Conservation (phyloP, 2,113 vertebrate genomes). For the Progne subis region DNA sequence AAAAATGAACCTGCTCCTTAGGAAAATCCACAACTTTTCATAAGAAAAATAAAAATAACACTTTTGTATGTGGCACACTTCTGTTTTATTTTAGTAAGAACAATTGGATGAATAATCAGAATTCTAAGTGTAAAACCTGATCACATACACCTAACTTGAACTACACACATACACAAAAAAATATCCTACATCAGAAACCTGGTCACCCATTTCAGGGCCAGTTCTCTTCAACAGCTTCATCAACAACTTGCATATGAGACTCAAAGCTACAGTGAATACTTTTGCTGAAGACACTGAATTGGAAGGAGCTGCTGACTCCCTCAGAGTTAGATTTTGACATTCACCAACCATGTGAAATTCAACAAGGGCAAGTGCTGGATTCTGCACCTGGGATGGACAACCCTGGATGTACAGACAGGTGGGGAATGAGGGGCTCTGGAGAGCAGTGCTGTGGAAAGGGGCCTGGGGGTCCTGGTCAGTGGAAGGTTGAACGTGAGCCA, state of each 20-base stretch:
- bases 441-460: neutral
- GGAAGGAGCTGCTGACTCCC: neutral
- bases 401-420: rapidly evolving
- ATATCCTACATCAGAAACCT: neutral
- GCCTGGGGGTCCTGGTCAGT: rapidly evolving
- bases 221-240: neutral
- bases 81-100: neutral
- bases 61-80: neutral
- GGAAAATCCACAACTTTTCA: neutral
- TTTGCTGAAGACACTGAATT: neutral
- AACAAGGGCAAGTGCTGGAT: neutral
- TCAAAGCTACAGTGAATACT: rapidly evolving
- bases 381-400: neutral
- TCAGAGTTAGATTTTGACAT: neutral
- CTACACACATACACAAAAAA: neutral
- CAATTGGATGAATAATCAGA: neutral
- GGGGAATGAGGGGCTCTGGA: neutral
- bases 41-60: slow-evolving; percentile 25
- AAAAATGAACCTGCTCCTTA: neutral
- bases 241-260: rapidly evolving
- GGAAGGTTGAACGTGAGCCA: rapidly evolving
- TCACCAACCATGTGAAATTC: neutral
- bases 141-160: neutral
- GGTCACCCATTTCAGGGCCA: neutral
- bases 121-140: neutral